Evolutionary conservation across 1,140 invertebrate species (phyloP).

Genomic region (Solenopsis invicta): DNA sequence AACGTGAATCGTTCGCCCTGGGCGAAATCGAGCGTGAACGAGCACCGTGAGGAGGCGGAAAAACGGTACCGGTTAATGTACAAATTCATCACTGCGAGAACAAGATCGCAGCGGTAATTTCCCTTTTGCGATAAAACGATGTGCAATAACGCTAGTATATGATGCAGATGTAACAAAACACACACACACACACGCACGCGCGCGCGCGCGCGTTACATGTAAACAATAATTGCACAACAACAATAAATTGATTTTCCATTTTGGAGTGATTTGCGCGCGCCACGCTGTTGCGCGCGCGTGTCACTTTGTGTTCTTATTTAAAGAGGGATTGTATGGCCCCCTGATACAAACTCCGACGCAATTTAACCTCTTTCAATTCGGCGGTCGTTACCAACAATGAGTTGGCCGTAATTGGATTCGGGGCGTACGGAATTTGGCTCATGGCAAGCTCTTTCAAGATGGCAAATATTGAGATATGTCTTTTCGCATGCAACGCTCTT

Average conservation of each 20-base stretch:
- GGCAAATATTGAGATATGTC: background rate
- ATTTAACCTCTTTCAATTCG: slow-evolving; percentile 22
- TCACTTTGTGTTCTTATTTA: background rate
- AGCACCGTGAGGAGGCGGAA: slow-evolving; percentile 6
- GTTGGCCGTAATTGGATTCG: background rate
- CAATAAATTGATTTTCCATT: slow-evolving; percentile 9
- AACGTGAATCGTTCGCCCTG: background rate
- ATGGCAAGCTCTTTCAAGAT: background rate
- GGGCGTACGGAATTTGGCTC: background rate
- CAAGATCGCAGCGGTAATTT: slow-evolving; percentile 5
- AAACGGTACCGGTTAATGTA: slow-evolving; percentile 18
- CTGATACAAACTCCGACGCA: background rate
- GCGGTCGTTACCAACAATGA: background rate
- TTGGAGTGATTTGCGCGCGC: background rate
- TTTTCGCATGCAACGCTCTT: background rate
- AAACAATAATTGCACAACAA: slow-evolving; percentile 7
- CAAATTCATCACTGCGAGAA: slow-evolving; percentile 32
- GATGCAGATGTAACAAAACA: background rate
- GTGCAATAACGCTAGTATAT: too few species aligned
- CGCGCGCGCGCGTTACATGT: too few species aligned
- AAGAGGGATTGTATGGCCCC: background rate
- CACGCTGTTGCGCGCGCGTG: too few species aligned
- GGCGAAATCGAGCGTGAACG: slow-evolving; percentile 28
- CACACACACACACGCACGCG: too few species aligned
- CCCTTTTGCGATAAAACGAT: background rate